Evolutionary conservation across 2,113 vertebrate species (phyloP), one percentile per base, ranked within the genome.

Genomic region (Oryctolagus cuniculus): DNA sequence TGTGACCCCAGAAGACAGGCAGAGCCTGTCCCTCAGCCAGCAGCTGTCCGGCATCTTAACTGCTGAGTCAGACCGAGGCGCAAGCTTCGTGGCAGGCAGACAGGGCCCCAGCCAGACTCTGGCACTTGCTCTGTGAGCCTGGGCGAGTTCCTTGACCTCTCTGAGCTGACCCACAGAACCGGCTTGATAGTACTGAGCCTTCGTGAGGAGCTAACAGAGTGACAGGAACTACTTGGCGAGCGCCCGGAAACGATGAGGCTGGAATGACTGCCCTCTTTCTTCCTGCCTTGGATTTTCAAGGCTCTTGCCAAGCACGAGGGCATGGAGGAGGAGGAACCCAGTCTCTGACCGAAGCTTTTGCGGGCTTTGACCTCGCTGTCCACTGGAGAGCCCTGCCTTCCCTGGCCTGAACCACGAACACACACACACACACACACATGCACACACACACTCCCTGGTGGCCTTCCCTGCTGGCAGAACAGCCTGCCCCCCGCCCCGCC

Each of bases 401-500:
- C 36, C 12, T 51, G 63, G 19, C n/a, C 38, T 73, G 29, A 19
- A 17, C 77, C 36, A 44, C 7, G 7, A 29, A 27, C 44, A 11
- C 53, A 5, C 6, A 53, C 5, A n/a, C 2, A 11, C n/a, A 15
- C 44, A n/a, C 1, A 17, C 2, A 27, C 8, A 1, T 5, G 5
- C 74, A 1, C 17, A 36, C 25, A 25, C 1, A 36, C 10, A 63
- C 51, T 7, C 7, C 7, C 44, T 44, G 44, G 44, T 44, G 44
- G 44, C 12, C 61, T 66, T 27, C 36, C 69, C 0, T 7, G 31
- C n/a, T 72, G 90, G 67, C 74, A 80, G 61, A 87, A 29, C 21
- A 6, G 27, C 11, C n/a, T 61, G 55, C 49, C 34, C 58, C 16
- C 8, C 15, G 4, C 6, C 15, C 11, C 7, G n/a, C n/a, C 67